Percentiles rank a stretch among this genome's conserved stretches.
Evolutionary conservation across 2,797 vertebrate genomes (phyloP).

Genomic region (Denticeps clupeoides): DNA sequence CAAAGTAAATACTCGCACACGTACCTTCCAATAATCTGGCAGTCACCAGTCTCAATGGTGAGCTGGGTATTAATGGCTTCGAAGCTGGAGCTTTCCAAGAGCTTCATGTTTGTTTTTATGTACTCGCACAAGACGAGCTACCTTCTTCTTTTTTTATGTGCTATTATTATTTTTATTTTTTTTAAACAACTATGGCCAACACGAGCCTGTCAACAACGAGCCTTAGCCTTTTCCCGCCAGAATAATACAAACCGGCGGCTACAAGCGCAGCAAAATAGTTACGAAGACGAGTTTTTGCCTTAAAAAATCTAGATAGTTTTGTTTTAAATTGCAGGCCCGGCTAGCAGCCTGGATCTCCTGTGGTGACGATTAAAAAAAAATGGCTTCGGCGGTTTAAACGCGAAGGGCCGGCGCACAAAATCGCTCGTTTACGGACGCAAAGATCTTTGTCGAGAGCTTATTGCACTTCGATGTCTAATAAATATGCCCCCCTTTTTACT

Average conservation of each 20-base stretch:
- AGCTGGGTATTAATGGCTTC: constrained; percentile 43
- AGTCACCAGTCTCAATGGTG: constrained; percentile 43
- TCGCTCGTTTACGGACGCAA: constrained; percentile 27
- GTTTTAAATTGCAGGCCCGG: no score
- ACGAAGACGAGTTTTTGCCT: no score
- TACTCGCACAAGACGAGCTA: background rate
- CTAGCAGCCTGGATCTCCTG: no score
- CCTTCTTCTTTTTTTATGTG: no score
- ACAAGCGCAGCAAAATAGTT: no score
- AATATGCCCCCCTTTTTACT: constrained; percentile 48
- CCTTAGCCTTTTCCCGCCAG: background rate
- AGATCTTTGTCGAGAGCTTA: constrained; percentile 33
- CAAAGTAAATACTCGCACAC: no score
- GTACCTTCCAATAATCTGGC: constrained; percentile 45
- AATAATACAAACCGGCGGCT: background rate
- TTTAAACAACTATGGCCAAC: background rate
- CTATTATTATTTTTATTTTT: no score
- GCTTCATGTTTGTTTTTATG: constrained; percentile 31
- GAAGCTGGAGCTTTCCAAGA: constrained; percentile 44
- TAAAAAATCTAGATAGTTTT: no score
- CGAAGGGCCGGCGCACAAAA: no score
- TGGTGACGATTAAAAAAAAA: no score
- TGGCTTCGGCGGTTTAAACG: no score
- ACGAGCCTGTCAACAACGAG: background rate
- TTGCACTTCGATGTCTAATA: constrained; percentile 37